Evolutionary conservation across 1,140 invertebrate genomes (phyloP).

Genomic region (Penaeus chinensis): DNA sequence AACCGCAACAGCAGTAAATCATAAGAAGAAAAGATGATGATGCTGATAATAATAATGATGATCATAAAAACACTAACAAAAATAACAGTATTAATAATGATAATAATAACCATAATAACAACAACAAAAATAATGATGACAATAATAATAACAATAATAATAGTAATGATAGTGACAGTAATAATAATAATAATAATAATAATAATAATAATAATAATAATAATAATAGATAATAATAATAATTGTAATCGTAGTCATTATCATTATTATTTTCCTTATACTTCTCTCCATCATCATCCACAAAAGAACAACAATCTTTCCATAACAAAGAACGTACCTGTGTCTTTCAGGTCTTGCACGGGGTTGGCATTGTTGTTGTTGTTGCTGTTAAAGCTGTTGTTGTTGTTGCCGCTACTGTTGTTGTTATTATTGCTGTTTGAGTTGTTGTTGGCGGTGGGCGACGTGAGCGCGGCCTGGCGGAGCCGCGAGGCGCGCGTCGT

Average conservation of each 20-base stretch:
- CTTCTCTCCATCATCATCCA: too few relatives aligned
- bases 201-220: neutral
- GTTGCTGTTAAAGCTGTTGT: constrained; percentile 24
- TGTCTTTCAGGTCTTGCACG: neutral
- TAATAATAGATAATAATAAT: too few relatives aligned
- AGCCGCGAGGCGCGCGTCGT: constrained; percentile 64
- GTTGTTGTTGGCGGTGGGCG: constrained; percentile 26
- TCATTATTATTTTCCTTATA: too few relatives aligned
- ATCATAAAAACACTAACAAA: too few relatives aligned
- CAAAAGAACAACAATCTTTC: neutral
- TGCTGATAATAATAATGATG: too few relatives aligned
- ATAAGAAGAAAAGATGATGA: neutral
- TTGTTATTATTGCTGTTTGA: constrained; percentile 28
- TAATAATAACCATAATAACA: too few relatives aligned
- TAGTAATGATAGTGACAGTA: neutral
- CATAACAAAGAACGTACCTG: neutral
- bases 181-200: constrained; percentile 21
- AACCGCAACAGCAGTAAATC: too few relatives aligned
- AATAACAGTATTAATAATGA: too few relatives aligned
- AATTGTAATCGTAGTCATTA: too few relatives aligned
- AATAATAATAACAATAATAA: too few relatives aligned
- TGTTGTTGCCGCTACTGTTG: constrained; percentile 22
- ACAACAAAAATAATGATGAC: too few relatives aligned
- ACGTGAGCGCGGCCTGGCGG: constrained; percentile 56
- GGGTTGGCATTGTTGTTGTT: neutral